Evolutionary conservation across 1,140 invertebrate species (phyloP), one percentile per base, ranked within the genome.

Genomic region (Stenopsyche tienmushanensis): DNA sequence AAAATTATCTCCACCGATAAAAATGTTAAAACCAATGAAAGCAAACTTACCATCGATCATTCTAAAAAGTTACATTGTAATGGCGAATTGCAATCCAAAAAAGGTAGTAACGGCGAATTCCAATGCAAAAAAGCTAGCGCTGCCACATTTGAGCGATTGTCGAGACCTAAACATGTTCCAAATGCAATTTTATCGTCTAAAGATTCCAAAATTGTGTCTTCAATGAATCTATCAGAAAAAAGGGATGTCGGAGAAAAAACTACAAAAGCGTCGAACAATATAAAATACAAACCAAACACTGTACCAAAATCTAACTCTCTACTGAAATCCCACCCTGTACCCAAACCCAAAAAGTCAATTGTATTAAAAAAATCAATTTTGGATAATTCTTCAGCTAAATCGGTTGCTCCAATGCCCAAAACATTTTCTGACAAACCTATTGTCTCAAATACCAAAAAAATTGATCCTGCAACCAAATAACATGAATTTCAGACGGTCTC

Each of bases 401-500:
- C 42, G 5, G 9, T 8, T 24, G 23, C 15, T 42, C n/a, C 20
- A 2, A 29, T 15, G 7, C n/a, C 1, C 26, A 29, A 24, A 21
- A 18, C 8, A 2, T 15, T 20, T 3, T 52, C 9, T 21, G 8
- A 9, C 2, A 52, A 9, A 5, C 17, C 8, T 8, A 23, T 10
- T 23, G 7, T 18, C 9, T 8, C 3, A 23, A 52, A 52, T 7
- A 52, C 17, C 7, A 13, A 10, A 3, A 52, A 3, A 52, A 52
- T 3, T 21, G 23, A 52, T 21, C 18, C 18, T 17, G 9, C 15
- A 13, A 59, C 18, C 18, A 59, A 59, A 8, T 2, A 41, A 49
- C 42, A 34, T 8, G 13, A 9, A 21, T 15, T 55, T 41, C 1
- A 50, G 68, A 13, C 23, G 80, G 21, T 81, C 80, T 0, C 77